Percentiles rank a stretch among this genome's conserved stretches.
These are phyloP conservation scores for Drosophila nikananu DNA, from an alignment of 1,140 invertebrate genomes.

Conservation along the genomic window DNA sequence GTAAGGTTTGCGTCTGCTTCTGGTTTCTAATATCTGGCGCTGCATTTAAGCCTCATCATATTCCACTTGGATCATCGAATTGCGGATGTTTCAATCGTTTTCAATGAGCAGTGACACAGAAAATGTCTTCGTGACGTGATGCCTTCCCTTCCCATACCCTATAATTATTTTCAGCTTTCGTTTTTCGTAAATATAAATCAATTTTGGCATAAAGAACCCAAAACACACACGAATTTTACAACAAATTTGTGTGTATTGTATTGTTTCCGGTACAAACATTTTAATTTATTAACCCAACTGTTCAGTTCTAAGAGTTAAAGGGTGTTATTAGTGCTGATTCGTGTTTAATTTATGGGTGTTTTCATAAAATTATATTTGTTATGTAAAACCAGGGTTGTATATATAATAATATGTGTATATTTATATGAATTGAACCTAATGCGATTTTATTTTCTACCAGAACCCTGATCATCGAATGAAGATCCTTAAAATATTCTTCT, in stretches of 20 bases:
- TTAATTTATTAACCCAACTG: not conserved
- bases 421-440: not conserved
- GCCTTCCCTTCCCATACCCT: not conserved
- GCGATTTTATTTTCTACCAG: too few species aligned
- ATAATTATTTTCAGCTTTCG: not conserved
- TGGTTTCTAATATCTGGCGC: not conserved
- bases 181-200: not conserved
- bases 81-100: slow-evolving; percentile 78
- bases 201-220: too few species aligned
- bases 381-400: not conserved
- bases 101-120: slow-evolving; percentile 57
- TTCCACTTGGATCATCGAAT: slow-evolving; percentile 9
- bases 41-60: not conserved
- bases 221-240: not conserved
- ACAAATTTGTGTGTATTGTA: not conserved
- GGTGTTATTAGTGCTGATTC: not conserved
- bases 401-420: not conserved
- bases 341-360: not conserved
- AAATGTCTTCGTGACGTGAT: not conserved
- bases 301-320: not conserved
- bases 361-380: not conserved
- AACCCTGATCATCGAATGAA: too few species aligned
- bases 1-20: slow-evolving; percentile 14
- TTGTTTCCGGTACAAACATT: not conserved
- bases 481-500: too few species aligned